Percentiles rank a stretch among this genome's conserved stretches.
Evolutionary conservation across 2,888 invertebrate species (phyloP).

Genomic region (Perithous albicinctus): DNA sequence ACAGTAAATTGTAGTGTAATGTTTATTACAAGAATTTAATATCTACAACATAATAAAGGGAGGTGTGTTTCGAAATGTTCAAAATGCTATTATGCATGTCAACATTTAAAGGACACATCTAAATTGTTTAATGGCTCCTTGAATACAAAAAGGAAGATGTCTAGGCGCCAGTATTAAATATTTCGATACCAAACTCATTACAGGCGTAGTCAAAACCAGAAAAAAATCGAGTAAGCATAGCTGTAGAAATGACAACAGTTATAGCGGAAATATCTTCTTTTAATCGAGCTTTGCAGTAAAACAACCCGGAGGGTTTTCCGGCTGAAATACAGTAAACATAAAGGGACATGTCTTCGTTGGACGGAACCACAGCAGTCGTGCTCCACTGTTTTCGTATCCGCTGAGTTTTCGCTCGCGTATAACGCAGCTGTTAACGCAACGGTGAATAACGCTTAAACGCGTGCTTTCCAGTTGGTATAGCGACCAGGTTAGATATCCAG

Average conservation of each 20-base stretch:
- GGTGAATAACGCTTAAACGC: conserved; percentile 63
- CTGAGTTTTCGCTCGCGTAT: conserved; percentile 53
- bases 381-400: conserved; percentile 49
- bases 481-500: conserved; percentile 28
- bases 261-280: conserved; percentile 54
- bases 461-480: conserved; percentile 15
- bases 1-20: too few relatives aligned
- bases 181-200: not conserved
- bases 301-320: conserved; percentile 61
- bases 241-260: not conserved
- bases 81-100: too few relatives aligned
- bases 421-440: conserved; percentile 64
- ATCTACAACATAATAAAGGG: too few relatives aligned
- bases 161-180: too few relatives aligned
- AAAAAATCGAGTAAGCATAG: conserved; percentile 13
- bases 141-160: not conserved
- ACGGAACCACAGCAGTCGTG: conserved; percentile 14
- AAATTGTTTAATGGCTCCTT: too few relatives aligned
- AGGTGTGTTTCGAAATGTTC: too few relatives aligned
- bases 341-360: conserved; percentile 38
- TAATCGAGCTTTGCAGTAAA: conserved; percentile 69
- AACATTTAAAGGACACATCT: too few relatives aligned
- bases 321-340: conserved; percentile 58
- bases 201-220: not conserved
- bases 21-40: too few relatives aligned